Evolutionary conservation across 2,888 invertebrate genomes (phyloP), one percentile per base, ranked within the genome.

Genomic region (Caenorhabditis sp.): DNA sequence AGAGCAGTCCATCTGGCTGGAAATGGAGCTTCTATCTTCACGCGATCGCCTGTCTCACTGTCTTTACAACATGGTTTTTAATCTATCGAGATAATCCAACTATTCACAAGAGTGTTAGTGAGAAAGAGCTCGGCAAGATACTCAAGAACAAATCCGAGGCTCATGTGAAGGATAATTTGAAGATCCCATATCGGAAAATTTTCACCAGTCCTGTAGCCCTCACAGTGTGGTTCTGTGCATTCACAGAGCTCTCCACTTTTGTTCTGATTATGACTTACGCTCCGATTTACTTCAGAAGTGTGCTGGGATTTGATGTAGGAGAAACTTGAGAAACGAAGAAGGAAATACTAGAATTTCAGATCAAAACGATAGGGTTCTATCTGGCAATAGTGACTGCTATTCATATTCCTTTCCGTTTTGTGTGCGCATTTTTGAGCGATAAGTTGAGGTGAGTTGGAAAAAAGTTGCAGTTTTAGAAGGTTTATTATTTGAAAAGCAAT

Each of bases 21-120:
- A 86, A 86, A 26, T 89, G 86, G 61, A 87, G 87, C 22, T 90
- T 88, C 85, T 90, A 89, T 70, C 51, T 83, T 3, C 90, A 89
- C 68, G 76, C 85, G 1, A 59, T 49, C 10, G 73, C 58, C 6
- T 75, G 84, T 4, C 12, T 73, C 0, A n/a, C 82, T 10, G 64
- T 86, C 2, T 86, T 86, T 63, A 49, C 44, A 7, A 16, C 66
- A 2, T 86, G 86, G 87, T 58, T 85, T 5, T 47, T 80, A 24
- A 64, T 85, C n/a, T 86, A 86, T 44, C 61, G 66, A 12, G 86
- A 86, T 41, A 79, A 86, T 31, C 86, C 86, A 6, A 26, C 68
- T 4, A 12, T 47, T 19, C 83, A 85, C 63, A 73, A 54, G 58
- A 79, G 76, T 47, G 86, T 85, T 51, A 68, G 66, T n/a, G 56